Percentiles rank a stretch among this genome's conserved stretches.
Evolutionary conservation across 2,797 vertebrate species (phyloP).

Genomic region (Cyprinella venusta): DNA sequence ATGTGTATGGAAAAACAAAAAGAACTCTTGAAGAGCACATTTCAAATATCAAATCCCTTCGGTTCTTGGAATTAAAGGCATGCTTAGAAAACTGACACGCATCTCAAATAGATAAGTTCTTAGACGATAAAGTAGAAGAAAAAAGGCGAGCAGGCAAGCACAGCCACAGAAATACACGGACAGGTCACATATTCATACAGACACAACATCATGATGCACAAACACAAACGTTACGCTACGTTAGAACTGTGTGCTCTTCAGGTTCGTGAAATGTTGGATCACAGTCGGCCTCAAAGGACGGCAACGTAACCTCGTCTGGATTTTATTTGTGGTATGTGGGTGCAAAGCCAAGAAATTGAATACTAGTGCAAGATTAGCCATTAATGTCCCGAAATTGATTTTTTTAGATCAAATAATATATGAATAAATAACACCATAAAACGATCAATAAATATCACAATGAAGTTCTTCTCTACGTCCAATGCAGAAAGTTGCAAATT

Average conservation of each 20-base stretch:
- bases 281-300: not conserved
- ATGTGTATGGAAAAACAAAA: slow-evolving; percentile 33
- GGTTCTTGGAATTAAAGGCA: not conserved
- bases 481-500: slow-evolving; percentile 32
- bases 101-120: slow-evolving; percentile 36
- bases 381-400: not conserved
- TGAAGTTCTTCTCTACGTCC: not conserved
- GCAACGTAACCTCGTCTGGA: not conserved
- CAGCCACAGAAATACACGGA: slow-evolving; percentile 19
- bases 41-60: slow-evolving; percentile 5
- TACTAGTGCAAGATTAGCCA: not conserved
- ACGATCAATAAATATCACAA: not conserved
- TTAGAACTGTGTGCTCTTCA: slow-evolving; percentile 28
- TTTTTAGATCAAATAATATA: not conserved
- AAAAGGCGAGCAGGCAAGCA: slow-evolving; percentile 44
- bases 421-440: not conserved
- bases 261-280: slow-evolving; percentile 28
- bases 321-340: slow-evolving; percentile 10
- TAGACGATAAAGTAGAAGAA: slow-evolving; percentile 19
- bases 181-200: not conserved
- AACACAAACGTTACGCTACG: not conserved
- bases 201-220: slow-evolving; percentile 2
- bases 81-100: slow-evolving; percentile 10
- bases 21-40: slow-evolving; percentile 32
- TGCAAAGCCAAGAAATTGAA: not conserved